Base-by-base conservation (phyloP, 2,888 invertebrate species). In the Elysia crispata region DNA sequence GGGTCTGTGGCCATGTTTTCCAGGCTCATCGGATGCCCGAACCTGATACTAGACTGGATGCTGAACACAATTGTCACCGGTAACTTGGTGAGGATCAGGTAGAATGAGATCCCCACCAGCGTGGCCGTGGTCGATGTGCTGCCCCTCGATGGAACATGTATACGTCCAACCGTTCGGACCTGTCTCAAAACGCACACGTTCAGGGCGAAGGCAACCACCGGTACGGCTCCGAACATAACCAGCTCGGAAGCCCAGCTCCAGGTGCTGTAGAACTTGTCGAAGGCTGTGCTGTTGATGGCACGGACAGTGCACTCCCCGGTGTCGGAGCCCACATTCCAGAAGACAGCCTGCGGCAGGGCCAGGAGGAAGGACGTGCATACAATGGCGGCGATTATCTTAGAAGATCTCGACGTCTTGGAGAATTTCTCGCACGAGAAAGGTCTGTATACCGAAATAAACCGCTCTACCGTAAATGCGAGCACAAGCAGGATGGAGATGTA, bases 401-500 rank as follows among this genome's bases (percentile, higher is more conserved):
- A 85, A 15, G 90, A 90, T 0, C 90, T 84, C 0, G 86, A 84
- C 23, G 87, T 86, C 13, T 87, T 87, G 60, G 90, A 89, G 83
- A 88, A 89, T 30, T 87, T 81, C 76, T 89, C 89, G 80, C 88
- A 86, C 75, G 86, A 84, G 79, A 91, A 91, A 3, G 90, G 89
- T 31, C 82, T 69, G 64, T 85, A 88, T 18, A 89, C 86, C 5
- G 91, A 90, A 33, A 91, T 87, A 69, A 89, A 91, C 13, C 91
- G 81, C 77, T 91, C 91, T 1, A 89, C 84, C 0, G 91, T 91
- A 81, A 91, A 91, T 33, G 89, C 90, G 33, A 91, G 86, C 0
- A 91, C 90, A 0, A 92, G 86, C 11, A 91, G 79, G 11, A 91
- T 87, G 23, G 90, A 89, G 30, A 90, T 83, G 83, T 91, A 92